Evolutionary conservation across 1,140 invertebrate genomes (phyloP).

Genomic region (Drosophila prosaltans): DNA sequence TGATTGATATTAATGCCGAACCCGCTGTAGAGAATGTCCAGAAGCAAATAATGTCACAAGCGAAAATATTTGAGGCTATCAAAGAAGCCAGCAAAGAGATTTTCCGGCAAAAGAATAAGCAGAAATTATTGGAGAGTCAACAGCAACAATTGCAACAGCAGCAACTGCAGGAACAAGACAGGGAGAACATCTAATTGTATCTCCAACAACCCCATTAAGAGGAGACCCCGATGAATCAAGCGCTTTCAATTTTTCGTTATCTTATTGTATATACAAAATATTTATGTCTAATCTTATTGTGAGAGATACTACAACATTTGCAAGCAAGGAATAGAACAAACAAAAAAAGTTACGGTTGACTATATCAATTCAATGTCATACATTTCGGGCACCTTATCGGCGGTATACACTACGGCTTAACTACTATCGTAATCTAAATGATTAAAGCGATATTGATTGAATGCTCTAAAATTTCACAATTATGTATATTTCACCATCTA

Average conservation of each 20-base stretch:
- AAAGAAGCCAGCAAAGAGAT: constrained; percentile 89
- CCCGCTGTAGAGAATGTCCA: constrained; percentile 89
- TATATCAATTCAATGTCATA: constrained; percentile 12
- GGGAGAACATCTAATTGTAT: constrained; percentile 61
- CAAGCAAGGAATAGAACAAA: constrained; percentile 61
- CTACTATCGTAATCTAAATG: constrained; percentile 18
- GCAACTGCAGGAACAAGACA: constrained; percentile 37
- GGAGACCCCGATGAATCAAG: constrained; percentile 7
- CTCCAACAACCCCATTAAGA: not conserved
- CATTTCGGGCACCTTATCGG: not conserved
- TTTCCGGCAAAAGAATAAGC: constrained; percentile 84
- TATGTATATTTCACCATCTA: constrained; percentile 7
- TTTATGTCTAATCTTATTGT: constrained; percentile 21
- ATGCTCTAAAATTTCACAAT: constrained; percentile 25
- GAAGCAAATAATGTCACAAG: constrained; percentile 89
- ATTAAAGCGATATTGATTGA: not conserved
- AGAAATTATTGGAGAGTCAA: constrained; percentile 62
- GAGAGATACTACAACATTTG: constrained; percentile 48
- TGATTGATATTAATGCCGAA: constrained; percentile 87
- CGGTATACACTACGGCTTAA: not conserved
- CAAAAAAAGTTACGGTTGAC: constrained; percentile 40
- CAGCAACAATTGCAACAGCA: constrained; percentile 43
- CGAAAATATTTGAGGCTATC: constrained; percentile 90
- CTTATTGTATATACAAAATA: constrained; percentile 50
- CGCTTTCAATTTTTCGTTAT: constrained; percentile 23